Conservation (phyloP, 2,888 invertebrate genomes). For the Lucinisca nassula region DNA sequence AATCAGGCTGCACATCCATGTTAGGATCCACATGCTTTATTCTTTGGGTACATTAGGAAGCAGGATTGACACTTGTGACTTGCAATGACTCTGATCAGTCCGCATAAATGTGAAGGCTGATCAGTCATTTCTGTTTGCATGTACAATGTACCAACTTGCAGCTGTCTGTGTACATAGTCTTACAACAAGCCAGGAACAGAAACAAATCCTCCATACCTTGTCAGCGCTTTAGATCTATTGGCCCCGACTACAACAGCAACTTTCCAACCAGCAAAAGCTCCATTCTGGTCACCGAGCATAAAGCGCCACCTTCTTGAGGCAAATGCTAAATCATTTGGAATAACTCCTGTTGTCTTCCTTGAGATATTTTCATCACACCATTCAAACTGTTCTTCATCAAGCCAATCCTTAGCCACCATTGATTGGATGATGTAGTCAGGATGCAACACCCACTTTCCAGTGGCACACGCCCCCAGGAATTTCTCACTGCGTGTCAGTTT, state of each 20-base stretch:
- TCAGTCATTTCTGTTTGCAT: too few species aligned
- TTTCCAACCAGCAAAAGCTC: constrained; percentile 81
- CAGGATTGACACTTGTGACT: too few species aligned
- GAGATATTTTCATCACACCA: constrained; percentile 70
- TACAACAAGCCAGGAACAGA: too few species aligned
- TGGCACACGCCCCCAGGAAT: constrained; percentile 81
- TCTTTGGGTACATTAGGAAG: too few species aligned
- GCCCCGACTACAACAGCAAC: constrained; percentile 78
- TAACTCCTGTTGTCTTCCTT: constrained; percentile 1
- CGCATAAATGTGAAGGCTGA: too few species aligned
- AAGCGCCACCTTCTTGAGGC: constrained; percentile 80
- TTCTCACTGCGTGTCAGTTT: constrained; percentile 82
- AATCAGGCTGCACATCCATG: too few species aligned
- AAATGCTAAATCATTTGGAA: constrained; percentile 60
- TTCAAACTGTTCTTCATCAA: constrained; percentile 81
- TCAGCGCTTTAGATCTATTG: constrained; percentile 74
- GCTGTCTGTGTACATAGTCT: too few species aligned
- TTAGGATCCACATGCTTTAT: too few species aligned
- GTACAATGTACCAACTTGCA: too few species aligned
- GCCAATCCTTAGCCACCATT: constrained; percentile 72
- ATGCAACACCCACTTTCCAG: constrained; percentile 83
- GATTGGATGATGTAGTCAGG: constrained; percentile 78
- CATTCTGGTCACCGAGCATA: constrained; percentile 56
- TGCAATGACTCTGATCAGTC: too few species aligned
- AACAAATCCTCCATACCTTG: constrained; percentile 69